Percentiles rank a stretch among this genome's conserved stretches.
phyloP scores from a whole-genome alignment of 2,113 vertebrate species.

The Neotoma lepida region DNA sequence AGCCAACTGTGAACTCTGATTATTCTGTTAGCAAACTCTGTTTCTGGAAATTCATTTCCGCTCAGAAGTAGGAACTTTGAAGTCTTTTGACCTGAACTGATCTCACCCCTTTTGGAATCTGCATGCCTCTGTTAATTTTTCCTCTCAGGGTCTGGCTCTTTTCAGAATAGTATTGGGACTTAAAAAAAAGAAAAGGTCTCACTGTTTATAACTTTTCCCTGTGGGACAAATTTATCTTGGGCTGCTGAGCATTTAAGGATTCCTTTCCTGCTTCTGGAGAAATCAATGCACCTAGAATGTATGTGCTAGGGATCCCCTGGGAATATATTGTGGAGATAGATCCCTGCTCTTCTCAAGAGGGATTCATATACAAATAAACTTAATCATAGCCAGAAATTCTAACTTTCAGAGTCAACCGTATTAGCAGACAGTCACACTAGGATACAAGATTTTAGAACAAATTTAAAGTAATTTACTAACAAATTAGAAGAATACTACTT shows the following conservation, averaged over 20 bases:
- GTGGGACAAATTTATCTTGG: constrained; percentile 38
- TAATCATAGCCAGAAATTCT: constrained; percentile 14
- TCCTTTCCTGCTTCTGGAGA: constrained; percentile 14
- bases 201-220: constrained; percentile 43
- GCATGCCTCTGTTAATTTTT: constrained; percentile 33
- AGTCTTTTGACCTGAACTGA: constrained; percentile 45
- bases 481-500: constrained; percentile 24
- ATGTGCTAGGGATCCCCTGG: not conserved
- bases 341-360: not conserved
- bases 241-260: not conserved
- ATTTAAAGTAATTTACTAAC: constrained; percentile 50
- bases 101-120: not conserved
- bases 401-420: constrained; percentile 47
- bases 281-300: not conserved
- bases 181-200: constrained; percentile 26
- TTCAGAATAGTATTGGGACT: constrained; percentile 41
- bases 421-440: constrained; percentile 13
- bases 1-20: not conserved
- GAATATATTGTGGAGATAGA: not conserved
- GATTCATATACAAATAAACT: constrained; percentile 15
- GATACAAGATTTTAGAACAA: not conserved
- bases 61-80: constrained; percentile 33
- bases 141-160: constrained; percentile 1
- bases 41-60: constrained; percentile 56
- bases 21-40: constrained; percentile 44